Evolutionary conservation across 2,113 vertebrate species (phyloP).

Genomic region (Craseonycteris thonglongyai): DNA sequence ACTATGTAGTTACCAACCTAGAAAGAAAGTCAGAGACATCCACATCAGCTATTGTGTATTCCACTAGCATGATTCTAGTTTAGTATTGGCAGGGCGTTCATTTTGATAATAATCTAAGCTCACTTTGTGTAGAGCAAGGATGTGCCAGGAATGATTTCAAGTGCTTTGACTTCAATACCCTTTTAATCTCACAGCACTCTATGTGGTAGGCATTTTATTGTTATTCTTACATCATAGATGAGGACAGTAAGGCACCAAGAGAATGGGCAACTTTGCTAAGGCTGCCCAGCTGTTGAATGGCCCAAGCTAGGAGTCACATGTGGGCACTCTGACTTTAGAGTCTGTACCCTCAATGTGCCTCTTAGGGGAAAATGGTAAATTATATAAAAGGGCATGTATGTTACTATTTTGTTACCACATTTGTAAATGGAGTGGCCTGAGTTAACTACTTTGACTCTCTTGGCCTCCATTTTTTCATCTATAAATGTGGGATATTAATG

Average conservation of each 20-base stretch:
- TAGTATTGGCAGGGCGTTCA: not conserved
- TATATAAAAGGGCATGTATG: not conserved
- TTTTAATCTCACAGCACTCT: not conserved
- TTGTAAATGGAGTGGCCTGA: not conserved
- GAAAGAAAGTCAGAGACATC: not conserved
- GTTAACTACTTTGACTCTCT: not conserved
- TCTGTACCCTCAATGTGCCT: not conserved
- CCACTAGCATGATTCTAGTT: not conserved
- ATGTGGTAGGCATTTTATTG: not conserved
- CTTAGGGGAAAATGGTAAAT: not conserved
- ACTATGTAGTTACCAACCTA: not conserved
- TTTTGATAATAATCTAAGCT: not conserved
- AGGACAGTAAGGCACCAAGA: not conserved
- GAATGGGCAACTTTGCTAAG: not conserved
- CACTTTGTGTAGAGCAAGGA: not conserved
- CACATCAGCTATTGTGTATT: accelerated
- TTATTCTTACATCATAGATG: not conserved
- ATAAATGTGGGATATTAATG: not conserved
- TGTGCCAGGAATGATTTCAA: not conserved
- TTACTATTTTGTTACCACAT: not conserved
- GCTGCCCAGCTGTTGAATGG: not conserved
- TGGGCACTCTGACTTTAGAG: not conserved
- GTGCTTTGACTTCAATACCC: not conserved
- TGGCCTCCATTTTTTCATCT: not conserved
- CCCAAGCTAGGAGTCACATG: not conserved